Evolutionary conservation across 2,888 invertebrate species (phyloP).

Genomic region (Dynastes tityus): DNA sequence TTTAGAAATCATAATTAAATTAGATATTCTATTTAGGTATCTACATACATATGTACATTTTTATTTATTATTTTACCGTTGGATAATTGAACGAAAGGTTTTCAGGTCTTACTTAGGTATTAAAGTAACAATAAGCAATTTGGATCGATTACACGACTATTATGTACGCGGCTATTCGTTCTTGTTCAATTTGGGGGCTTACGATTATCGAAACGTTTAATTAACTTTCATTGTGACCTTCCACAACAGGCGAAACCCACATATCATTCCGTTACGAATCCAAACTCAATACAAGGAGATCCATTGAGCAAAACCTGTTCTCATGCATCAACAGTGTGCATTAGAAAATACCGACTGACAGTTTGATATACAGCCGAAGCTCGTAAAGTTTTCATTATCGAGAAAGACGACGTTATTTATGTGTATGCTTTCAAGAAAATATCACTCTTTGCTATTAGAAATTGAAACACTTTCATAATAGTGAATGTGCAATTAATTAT

Average conservation of each 20-base stretch:
- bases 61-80: too few relatives aligned
- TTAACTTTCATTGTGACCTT: constrained; percentile 21
- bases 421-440: background rate
- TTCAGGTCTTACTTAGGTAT: background rate
- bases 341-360: constrained; percentile 15
- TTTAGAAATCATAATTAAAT: too few relatives aligned
- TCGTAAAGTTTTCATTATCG: constrained; percentile 22
- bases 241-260: constrained; percentile 15
- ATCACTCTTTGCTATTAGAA: background rate
- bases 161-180: background rate
- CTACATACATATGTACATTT: too few relatives aligned
- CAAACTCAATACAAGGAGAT: constrained; percentile 8
- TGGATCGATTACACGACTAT: background rate
- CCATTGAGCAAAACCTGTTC: constrained; percentile 17
- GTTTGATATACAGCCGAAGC: constrained; percentile 6
- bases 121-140: background rate
- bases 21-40: too few relatives aligned
- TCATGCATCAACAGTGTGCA: constrained; percentile 1
- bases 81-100: too few relatives aligned
- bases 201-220: constrained; percentile 6
- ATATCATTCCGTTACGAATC: constrained; percentile 26
- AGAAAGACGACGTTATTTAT: constrained; percentile 5
- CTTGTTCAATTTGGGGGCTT: background rate
- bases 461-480: background rate
- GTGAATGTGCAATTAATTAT: background rate